A percentile compares a stretch with the other conserved stretches of the same genome.
Evolutionary conservation across 2,888 invertebrate species (phyloP).

Genomic region (Pyrrhia umbra): DNA sequence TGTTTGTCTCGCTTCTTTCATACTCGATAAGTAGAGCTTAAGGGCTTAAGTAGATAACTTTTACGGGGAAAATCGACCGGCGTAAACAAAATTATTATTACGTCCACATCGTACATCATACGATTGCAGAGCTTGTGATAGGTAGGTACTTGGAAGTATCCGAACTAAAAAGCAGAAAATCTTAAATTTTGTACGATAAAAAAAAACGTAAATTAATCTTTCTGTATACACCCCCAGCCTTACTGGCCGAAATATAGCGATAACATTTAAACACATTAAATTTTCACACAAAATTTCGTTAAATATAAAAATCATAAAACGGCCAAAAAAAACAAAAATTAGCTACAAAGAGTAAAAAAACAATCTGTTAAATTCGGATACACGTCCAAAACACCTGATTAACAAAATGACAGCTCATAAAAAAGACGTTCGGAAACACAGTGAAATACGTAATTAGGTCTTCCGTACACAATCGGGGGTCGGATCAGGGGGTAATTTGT

Average conservation of each 20-base stretch:
- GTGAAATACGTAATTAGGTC: slow-evolving; percentile 70
- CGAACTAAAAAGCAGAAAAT: neutral
- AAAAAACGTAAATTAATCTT: too few species aligned
- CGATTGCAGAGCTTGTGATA: neutral
- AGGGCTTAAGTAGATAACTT: slow-evolving; percentile 46
- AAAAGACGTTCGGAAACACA: slow-evolving; percentile 58
- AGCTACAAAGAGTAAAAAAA: neutral
- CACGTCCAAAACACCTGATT: slow-evolving; percentile 41
- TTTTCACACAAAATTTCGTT: too few species aligned
- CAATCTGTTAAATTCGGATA: slow-evolving; percentile 12
- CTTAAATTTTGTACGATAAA: too few species aligned
- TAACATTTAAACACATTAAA: too few species aligned
- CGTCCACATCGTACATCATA: slow-evolving; percentile 8
- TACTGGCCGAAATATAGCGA: too few species aligned
- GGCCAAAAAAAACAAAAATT: neutral
- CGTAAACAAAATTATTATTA: slow-evolving; percentile 35
- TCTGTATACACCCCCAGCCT: too few species aligned
- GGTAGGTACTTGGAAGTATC: neutral
- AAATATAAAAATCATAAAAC: too few species aligned
- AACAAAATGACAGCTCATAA: slow-evolving; percentile 49
- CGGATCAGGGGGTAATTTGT: slow-evolving; percentile 80
- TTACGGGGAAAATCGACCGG: slow-evolving; percentile 29
- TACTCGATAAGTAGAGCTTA: slow-evolving; percentile 49
- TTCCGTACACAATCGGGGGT: slow-evolving; percentile 74
- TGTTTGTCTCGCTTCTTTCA: slow-evolving; percentile 53